phyloP scores from a whole-genome alignment of 2,888 invertebrate species.

The Drosophila pseudotalamancana region DNA sequence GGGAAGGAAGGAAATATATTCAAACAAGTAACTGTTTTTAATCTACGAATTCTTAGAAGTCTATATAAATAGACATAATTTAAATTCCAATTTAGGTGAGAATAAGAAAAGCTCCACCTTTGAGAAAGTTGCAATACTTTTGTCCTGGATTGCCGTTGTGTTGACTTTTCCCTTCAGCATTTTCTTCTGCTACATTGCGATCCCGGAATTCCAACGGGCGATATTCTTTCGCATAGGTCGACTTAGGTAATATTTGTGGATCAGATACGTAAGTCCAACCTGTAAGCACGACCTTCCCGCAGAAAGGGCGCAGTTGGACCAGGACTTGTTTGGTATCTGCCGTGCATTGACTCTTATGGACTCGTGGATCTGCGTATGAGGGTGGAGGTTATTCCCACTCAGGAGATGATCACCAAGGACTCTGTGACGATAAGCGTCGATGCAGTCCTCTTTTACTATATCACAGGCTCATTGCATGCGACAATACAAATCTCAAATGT shows the following conservation, averaged over 20 bases:
- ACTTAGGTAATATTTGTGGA: slow-evolving; percentile 54
- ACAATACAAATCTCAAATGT: slow-evolving; percentile 87
- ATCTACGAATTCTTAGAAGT: rapidly evolving
- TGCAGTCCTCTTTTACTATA: slow-evolving; percentile 92
- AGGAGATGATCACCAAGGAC: slow-evolving; percentile 91
- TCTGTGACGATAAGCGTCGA: slow-evolving; percentile 96
- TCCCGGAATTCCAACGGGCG: slow-evolving; percentile 86
- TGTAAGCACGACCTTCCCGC: rapidly evolving
- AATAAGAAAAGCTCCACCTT: slow-evolving; percentile 12
- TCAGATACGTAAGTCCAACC: rapidly evolving
- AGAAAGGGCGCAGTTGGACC: slow-evolving; percentile 85
- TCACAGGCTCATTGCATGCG: slow-evolving; percentile 90
- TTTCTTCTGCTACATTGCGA: slow-evolving; percentile 79
- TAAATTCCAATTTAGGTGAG: slow-evolving; percentile 37
- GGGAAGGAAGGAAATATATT: slow-evolving; percentile 34
- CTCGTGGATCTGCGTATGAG: slow-evolving; percentile 87
- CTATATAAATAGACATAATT: not conserved
- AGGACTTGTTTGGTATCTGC: slow-evolving; percentile 87
- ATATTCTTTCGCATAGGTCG: slow-evolving; percentile 87
- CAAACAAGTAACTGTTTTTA: slow-evolving; percentile 40
- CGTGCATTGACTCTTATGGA: slow-evolving; percentile 86
- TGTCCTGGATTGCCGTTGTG: slow-evolving; percentile 41
- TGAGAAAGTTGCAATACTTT: slow-evolving; percentile 21
- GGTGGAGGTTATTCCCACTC: slow-evolving; percentile 87
- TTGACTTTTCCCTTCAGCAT: slow-evolving; percentile 75